Base-by-base conservation (phyloP, 2,888 invertebrate species). In the Antitype chi region DNA sequence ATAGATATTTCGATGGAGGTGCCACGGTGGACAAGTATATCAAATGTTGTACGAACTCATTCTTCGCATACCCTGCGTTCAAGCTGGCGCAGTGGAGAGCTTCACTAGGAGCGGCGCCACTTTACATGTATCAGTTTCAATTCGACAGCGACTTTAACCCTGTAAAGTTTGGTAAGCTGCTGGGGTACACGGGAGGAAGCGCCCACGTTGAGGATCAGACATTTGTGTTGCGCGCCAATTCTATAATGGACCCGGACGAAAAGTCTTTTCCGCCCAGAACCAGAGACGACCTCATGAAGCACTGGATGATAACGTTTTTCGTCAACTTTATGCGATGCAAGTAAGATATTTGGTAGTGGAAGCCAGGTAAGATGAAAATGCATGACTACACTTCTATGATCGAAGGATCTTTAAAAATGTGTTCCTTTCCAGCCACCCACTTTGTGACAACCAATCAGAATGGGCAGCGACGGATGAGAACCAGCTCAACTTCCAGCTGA, bases 141-240 rank as follows among this genome's bases (percentile, higher is more conserved):
- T 97, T 95, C 71, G 94, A 96, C 38, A 94, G 94, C 2, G 91
- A 94, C 6, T 85, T 92, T 78, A 96, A 95, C 1, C 78, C 94
- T 2, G 91, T 96, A 23, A 95, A 96, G 83, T 88, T 43, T 4
- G 88, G 72, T 11, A 74, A 76, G 13, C 78, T 76, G 63, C 28
- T 88, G 43, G 47, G 93, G 53, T 87, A 95, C 13, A 89, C 92
- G 28, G 80, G 76, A 6, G 96, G 95, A 43, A 63, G 84, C 0
- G 84, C 82, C 1, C 97, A 97, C 74, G 92, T 95, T 11, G 97
- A 97, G 82, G 97, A 97, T 85, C 87, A 96, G 87, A 93, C 95
- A 0, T 96, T 95, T 70, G 84, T 97, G 7, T 96, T 97, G 68
- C 81, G 87, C 13, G 68, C 72, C 0, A 90, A 91, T 72, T 87